A percentile compares a stretch with the other conserved stretches of the same genome.
These are phyloP conservation scores for Enchytraeus crypticus DNA, from an alignment of 2,888 invertebrate species.

Conservation along the genomic window DNA sequence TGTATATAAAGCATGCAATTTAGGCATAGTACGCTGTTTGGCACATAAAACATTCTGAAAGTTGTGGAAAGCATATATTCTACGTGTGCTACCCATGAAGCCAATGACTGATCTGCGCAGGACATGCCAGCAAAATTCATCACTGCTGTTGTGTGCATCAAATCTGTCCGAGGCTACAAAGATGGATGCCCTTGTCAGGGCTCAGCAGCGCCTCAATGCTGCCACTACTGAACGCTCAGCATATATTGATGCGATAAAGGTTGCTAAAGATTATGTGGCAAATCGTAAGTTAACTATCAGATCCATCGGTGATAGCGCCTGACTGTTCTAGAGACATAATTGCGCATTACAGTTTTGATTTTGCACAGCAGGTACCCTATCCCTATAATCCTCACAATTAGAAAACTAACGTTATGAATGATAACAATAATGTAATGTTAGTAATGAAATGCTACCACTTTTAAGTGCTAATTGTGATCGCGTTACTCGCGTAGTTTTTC, in stretches of 20 bases:
- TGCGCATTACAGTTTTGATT: conserved; percentile 11
- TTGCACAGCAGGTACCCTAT: conserved; percentile 9
- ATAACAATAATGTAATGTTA: too few species aligned
- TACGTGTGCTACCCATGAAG: background rate
- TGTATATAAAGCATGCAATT: background rate
- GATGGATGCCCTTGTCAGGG: background rate
- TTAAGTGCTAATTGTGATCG: too few species aligned
- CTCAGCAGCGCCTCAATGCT: background rate
- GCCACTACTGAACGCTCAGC: conserved; percentile 2
- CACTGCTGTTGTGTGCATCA: background rate
- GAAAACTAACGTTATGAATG: too few species aligned
- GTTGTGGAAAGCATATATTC: background rate
- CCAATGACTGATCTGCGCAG: background rate
- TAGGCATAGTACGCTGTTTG: background rate
- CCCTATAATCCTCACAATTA: conserved; percentile 19
- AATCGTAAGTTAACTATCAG: background rate
- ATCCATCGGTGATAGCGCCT: too few species aligned
- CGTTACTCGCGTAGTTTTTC: too few species aligned
- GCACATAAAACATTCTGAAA: background rate
- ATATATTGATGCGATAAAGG: background rate
- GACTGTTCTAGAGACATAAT: too few species aligned
- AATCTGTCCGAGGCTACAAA: conserved; percentile 1
- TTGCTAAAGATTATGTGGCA: background rate
- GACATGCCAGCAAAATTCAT: conserved; percentile 2
- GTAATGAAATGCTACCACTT: too few species aligned